Base-by-base conservation (phyloP, 2,797 vertebrate species). In the Poecilia gillii region DNA sequence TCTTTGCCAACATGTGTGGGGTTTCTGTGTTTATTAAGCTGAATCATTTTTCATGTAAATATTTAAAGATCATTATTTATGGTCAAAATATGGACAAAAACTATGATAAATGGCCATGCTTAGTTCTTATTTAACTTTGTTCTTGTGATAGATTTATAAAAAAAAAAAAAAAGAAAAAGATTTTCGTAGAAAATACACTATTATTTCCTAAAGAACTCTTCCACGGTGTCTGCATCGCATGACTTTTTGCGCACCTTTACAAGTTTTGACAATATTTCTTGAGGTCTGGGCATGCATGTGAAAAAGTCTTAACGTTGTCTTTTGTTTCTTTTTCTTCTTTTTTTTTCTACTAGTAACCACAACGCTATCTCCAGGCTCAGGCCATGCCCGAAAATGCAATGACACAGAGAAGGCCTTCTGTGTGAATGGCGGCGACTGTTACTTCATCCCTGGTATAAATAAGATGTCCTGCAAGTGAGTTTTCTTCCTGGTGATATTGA, bases 391-490 rank as follows among this genome's bases (percentile, higher is more conserved):
- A 95, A 97, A 93, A 95, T 99, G 98, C 97, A 99, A 99, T 49
- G 98, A 99, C 88, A 98, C 98, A 81, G 97, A 98, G 92, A 99
- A 98, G 94, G 91, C 96, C 86, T 99, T 97, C 91, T 99, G 98
- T 90, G 98, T 99, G 94, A 99, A 99, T 83, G 97, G 98, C 86
- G 98, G 98, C 14, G 96, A 98, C 91, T 99, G 98, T 96, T 99
- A 97, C 96, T 98, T 98, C 96, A 97, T 98, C 87, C 96, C 97
- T 83, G 98, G 98, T 94, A 98, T 99, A 94, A 98, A 99, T 94
- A 96, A 97, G 94, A 96, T 99, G 85, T 97, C 97, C 90, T 99
- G 98, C 98, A 98, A 97, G 98, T 98, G 93, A 96, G 95, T 96
- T 74, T 78, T 78, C 78, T 16, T 78, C 43, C 7, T 57, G 72